These are phyloP conservation scores for Pammene aurita DNA, from an alignment of 2,888 invertebrate genomes.

Conservation along the genomic window DNA sequence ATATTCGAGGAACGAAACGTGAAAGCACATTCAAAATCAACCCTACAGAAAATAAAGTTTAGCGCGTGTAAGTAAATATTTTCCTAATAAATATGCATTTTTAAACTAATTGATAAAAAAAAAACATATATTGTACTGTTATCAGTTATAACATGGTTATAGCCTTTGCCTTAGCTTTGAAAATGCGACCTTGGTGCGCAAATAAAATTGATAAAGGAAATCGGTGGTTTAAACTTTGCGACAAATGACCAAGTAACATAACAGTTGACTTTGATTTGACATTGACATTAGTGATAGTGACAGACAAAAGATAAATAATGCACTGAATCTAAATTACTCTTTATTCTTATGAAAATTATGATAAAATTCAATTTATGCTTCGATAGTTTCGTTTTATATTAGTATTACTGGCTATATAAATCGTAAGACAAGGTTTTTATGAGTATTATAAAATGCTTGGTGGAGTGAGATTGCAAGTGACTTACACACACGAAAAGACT, in stretches of 20 bases:
- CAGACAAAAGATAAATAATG: neutral
- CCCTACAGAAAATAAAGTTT: neutral
- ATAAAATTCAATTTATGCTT: neutral
- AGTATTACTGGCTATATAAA: neutral
- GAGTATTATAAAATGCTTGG: slow-evolving; percentile 62
- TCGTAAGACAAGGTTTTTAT: neutral
- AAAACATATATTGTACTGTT: neutral
- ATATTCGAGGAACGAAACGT: slow-evolving; percentile 18
- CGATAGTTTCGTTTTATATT: neutral
- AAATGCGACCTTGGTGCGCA: no score
- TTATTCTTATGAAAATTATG: neutral
- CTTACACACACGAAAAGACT: slow-evolving; percentile 69
- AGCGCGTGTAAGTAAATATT: no score
- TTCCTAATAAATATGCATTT: no score
- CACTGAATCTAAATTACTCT: neutral
- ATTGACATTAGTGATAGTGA: neutral
- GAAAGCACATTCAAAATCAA: slow-evolving; percentile 4
- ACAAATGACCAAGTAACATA: neutral
- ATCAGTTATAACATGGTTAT: no score
- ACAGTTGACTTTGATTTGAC: neutral
- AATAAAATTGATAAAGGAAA: neutral
- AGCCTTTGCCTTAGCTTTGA: no score
- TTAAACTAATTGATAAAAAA: neutral
- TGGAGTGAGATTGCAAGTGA: slow-evolving; percentile 68
- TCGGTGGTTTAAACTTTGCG: neutral